Evolutionary conservation across 1,140 invertebrate species (phyloP), one percentile per base, ranked within the genome.

Genomic region (Pristionchus pacificus): DNA sequence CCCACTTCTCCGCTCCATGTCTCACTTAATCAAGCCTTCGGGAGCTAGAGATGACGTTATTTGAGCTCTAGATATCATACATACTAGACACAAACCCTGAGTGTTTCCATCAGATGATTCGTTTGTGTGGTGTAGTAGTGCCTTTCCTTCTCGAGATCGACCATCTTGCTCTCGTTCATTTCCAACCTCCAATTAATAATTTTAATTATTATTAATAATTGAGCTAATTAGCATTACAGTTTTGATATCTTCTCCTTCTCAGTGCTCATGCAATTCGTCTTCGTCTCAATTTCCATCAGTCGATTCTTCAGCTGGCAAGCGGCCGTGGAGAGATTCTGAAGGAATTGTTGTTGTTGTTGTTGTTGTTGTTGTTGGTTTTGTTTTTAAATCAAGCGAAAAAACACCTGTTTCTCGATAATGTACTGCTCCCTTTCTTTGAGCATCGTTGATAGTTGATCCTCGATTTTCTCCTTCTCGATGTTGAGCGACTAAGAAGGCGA

Each of bases 201-300:
- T 24, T 69, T 65, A 3, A 25, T 24, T 66, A 49, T 29, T 14
- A n/a, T 68, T 28, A 15, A 19, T 13, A 6, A 64, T n/a, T 61
- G 28, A 68, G 24, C 19, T 19, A 19, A 57, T 24, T 57, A 57
- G 19, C 24, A 57, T 31, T 63, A 69, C 10, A 77, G 64, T 25
- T 63, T 70, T 30, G 76, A 70, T 27, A 77, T 70, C 60, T 77
- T 77, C 31, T 77, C 76, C 49, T 75, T 77, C 64, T 77, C 76
- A 2, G 76, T 75, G 19, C 62, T 68, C 19, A 77, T 70, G 25
- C 74, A 76, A n/a, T 65, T 72, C 15, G 75, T 65, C 32, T 77
- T 77, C 1, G 76, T 77, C 33, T 77, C 76, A 30, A 77, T 77
- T 67, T 77, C 76, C 70, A 77, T 70, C 0, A 77, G 32, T n/a